Percentiles rank a stretch among this genome's conserved stretches.
These are phyloP conservation scores for Lasioglossum leucozonium DNA, from an alignment of 2,888 invertebrate species.

Conservation along the genomic window DNA sequence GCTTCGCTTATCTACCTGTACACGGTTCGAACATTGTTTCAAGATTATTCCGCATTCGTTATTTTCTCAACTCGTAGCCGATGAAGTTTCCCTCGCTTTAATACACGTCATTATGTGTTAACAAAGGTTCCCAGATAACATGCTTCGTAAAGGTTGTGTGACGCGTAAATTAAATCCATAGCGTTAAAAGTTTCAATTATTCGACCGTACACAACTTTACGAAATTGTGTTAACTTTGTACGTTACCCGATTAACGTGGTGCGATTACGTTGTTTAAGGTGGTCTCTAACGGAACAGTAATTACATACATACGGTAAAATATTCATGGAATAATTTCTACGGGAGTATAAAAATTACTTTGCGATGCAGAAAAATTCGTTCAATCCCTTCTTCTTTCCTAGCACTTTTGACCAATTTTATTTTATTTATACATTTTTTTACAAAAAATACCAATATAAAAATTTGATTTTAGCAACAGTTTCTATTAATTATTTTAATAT, in stretches of 20 bases:
- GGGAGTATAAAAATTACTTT: too few relatives aligned
- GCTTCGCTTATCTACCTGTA: constrained; percentile 23
- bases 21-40: constrained; percentile 23
- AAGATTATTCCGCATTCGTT: constrained; percentile 26
- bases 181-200: constrained; percentile 6
- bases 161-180: constrained; percentile 12
- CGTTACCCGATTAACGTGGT: background rate
- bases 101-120: background rate
- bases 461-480: too few relatives aligned
- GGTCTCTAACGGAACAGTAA: background rate
- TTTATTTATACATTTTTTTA: too few relatives aligned
- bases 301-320: background rate
- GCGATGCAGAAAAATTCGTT: too few relatives aligned
- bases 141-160: background rate
- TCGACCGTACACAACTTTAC: background rate
- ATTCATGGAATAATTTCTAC: too few relatives aligned
- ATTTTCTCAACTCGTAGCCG: background rate
- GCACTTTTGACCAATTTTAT: too few relatives aligned
- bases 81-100: constrained; percentile 16
- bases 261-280: background rate
- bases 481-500: too few relatives aligned
- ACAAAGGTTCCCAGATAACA: background rate
- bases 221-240: background rate
- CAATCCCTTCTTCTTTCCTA: too few relatives aligned
- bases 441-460: too few relatives aligned